Conservation (phyloP, 2,797 vertebrate species). For the Linurgus olivaceus region DNA sequence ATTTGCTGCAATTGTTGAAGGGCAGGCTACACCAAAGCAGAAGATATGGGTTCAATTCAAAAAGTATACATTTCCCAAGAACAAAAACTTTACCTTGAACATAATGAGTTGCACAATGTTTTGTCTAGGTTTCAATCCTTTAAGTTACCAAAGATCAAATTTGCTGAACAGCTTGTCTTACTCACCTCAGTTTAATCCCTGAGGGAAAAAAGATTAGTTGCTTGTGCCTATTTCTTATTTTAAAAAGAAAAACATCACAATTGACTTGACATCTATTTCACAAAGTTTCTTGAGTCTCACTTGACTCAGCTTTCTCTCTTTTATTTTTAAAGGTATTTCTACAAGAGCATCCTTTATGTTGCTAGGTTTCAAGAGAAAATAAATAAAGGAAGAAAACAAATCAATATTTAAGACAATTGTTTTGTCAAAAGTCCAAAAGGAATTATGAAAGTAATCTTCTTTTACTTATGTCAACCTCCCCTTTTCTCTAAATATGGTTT, state of each 20-base stretch:
- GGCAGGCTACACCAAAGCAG: not conserved
- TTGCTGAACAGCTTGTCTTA: not conserved
- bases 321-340: slow-evolving; percentile 4
- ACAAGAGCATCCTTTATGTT: not conserved
- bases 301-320: not conserved
- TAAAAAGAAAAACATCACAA: not conserved
- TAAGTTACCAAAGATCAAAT: not conserved
- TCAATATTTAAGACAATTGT: not conserved
- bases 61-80: not conserved
- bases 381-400: not conserved
- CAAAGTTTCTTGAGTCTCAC: not conserved
- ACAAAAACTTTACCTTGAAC: not conserved
- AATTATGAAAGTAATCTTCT: not conserved
- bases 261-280: not conserved
- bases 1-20: not conserved
- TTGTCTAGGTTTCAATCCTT: not conserved
- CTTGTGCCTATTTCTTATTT: not conserved
- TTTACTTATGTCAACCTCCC: not conserved
- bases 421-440: not conserved
- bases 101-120: not conserved
- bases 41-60: not conserved
- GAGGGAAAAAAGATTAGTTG: not conserved
- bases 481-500: not conserved
- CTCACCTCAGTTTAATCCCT: not conserved
- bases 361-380: slow-evolving; percentile 21